A percentile compares a stretch with the other conserved stretches of the same genome.
These are phyloP conservation scores for Plagodis pulveraria DNA, from an alignment of 2,888 invertebrate species.

Conservation along the genomic window DNA sequence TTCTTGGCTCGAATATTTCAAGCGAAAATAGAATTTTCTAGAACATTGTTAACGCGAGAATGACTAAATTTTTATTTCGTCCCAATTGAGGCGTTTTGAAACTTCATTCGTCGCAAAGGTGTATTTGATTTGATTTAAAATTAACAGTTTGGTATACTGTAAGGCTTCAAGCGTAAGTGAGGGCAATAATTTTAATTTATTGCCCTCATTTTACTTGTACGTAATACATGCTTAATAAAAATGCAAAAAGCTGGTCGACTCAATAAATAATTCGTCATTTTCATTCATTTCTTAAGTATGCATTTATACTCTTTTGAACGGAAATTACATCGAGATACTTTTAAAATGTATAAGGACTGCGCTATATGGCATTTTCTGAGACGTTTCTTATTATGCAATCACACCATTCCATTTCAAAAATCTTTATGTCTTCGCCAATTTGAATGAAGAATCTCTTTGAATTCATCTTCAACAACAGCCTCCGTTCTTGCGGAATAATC, in stretches of 20 bases:
- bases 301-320: no score
- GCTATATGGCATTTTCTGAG: no score
- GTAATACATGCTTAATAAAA: no score
- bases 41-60: constrained; percentile 57
- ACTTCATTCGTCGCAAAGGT: constrained; percentile 51
- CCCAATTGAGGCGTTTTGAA: constrained; percentile 56
- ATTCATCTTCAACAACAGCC: constrained; percentile 13
- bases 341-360: no score
- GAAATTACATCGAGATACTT: no score
- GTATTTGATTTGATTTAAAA: constrained; percentile 49
- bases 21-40: constrained; percentile 59
- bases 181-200: background rate
- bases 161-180: constrained; percentile 8
- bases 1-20: constrained; percentile 62
- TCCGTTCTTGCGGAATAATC: constrained; percentile 35
- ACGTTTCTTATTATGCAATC: no score
- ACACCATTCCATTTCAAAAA: no score
- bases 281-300: no score
- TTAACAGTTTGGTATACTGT: constrained; percentile 31
- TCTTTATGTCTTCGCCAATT: background rate
- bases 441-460: constrained; percentile 10
- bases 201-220: no score
- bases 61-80: constrained; percentile 62
- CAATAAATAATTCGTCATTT: no score
- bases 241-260: no score